phyloP scores from a whole-genome alignment of 2,797 vertebrate species.

The Amniataba percoides region DNA sequence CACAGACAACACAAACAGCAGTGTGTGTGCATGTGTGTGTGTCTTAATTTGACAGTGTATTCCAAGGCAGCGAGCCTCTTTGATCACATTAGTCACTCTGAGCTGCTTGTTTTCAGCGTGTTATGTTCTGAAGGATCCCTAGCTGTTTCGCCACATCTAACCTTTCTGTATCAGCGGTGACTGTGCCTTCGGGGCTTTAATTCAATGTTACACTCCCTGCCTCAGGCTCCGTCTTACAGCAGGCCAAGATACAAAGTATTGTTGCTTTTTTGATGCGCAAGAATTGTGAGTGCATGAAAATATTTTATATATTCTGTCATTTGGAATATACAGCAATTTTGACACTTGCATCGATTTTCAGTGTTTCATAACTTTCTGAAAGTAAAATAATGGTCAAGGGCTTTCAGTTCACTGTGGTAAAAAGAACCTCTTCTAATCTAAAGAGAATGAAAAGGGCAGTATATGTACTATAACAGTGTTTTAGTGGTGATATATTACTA shows the following conservation, averaged over 20 bases:
- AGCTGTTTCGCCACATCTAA: constrained; percentile 21
- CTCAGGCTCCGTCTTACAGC: constrained; percentile 14
- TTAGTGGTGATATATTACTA: constrained; percentile 38
- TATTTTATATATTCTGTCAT: constrained; percentile 15
- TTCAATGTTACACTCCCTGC: constrained; percentile 30
- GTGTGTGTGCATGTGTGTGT: constrained; percentile 32
- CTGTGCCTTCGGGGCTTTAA: constrained; percentile 45
- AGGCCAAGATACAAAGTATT: constrained; percentile 11
- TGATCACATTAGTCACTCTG: constrained; percentile 44
- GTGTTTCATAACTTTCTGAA: constrained; percentile 11
- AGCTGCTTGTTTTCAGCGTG: constrained; percentile 39
- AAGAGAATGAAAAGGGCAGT: constrained; percentile 5
- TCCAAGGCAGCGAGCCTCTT: constrained; percentile 27
- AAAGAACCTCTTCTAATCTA: constrained; percentile 7
- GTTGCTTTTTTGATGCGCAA: constrained; percentile 42
- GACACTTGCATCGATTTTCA: constrained; percentile 16
- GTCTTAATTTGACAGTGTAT: constrained; percentile 55
- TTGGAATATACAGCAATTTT: constrained; percentile 35
- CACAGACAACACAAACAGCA: constrained; percentile 39
- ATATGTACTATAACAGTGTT: background rate
- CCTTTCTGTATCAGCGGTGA: constrained; percentile 31
- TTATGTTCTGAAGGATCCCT: constrained; percentile 49
- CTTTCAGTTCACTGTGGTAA: constrained; percentile 12
- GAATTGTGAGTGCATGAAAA: constrained; percentile 33
- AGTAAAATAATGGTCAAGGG: background rate